A percentile compares a stretch with the other conserved stretches of the same genome.
These are phyloP conservation scores for Cottoperca gobio DNA, from an alignment of 2,797 vertebrate genomes.

Conservation along the genomic window DNA sequence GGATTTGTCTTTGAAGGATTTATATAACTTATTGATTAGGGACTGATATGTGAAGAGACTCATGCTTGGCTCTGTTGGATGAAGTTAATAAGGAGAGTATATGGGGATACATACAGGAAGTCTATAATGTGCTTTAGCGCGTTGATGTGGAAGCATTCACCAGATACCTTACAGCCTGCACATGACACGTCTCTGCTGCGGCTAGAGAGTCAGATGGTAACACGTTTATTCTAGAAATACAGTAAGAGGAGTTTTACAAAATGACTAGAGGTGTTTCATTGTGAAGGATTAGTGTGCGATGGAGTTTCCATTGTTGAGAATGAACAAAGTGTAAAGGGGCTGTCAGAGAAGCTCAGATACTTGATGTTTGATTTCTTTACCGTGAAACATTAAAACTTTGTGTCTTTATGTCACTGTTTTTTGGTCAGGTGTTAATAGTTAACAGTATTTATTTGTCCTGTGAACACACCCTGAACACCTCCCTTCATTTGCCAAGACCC, in stretches of 20 bases:
- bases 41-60: constrained; percentile 34
- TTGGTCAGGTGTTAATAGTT: constrained; percentile 57
- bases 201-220: constrained; percentile 4
- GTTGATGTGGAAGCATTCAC: constrained; percentile 74
- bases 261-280: constrained; percentile 19
- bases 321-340: not conserved
- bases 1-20: constrained; percentile 50
- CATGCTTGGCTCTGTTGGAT: constrained; percentile 6
- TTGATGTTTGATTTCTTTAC: constrained; percentile 40
- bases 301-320: not conserved
- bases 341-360: constrained; percentile 30
- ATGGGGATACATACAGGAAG: not conserved
- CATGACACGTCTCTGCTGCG: constrained; percentile 25
- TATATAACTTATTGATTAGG: constrained; percentile 33
- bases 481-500: constrained; percentile 48
- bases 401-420: constrained; percentile 40
- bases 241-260: constrained; percentile 21
- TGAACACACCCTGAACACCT: constrained; percentile 48
- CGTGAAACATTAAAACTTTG: constrained; percentile 30
- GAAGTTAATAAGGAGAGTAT: constrained; percentile 19
- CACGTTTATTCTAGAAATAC: constrained; percentile 21
- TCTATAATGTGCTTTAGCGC: constrained; percentile 51
- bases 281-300: constrained; percentile 14
- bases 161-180: constrained; percentile 70
- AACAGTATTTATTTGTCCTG: constrained; percentile 69